Evolutionary conservation across 2,888 invertebrate genomes (phyloP).

Genomic region (Oegoconia quadripuncta): DNA sequence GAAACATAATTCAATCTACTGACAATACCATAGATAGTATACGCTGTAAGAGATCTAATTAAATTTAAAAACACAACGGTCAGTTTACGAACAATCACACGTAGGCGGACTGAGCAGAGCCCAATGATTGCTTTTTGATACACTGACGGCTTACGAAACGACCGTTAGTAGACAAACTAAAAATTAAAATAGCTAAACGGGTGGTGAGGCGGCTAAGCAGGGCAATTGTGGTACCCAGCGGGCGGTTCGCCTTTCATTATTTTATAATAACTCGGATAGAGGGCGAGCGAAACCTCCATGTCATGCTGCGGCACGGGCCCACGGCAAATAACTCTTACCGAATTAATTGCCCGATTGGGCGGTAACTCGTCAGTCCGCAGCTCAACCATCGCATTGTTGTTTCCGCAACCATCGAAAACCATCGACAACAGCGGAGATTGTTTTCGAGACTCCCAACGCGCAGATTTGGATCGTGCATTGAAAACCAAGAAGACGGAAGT

Average conservation of each 20-base stretch:
- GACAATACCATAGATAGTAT: neutral
- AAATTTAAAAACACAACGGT: slow-evolving; percentile 17
- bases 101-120: slow-evolving; percentile 54
- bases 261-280: slow-evolving; percentile 74
- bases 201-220: slow-evolving; percentile 71
- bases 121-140: slow-evolving; percentile 47
- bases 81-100: slow-evolving; percentile 20
- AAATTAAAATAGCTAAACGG: slow-evolving; percentile 78
- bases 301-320: slow-evolving; percentile 59
- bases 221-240: slow-evolving; percentile 75
- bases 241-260: slow-evolving; percentile 76
- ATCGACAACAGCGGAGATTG: slow-evolving; percentile 19
- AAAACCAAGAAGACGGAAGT: slow-evolving; percentile 1
- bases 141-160: slow-evolving; percentile 54
- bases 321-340: slow-evolving; percentile 64
- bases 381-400: slow-evolving; percentile 12
- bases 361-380: slow-evolving; percentile 59
- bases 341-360: slow-evolving; percentile 74
- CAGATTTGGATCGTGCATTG: slow-evolving; percentile 2
- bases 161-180: slow-evolving; percentile 77
- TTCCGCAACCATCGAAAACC: slow-evolving; percentile 1
- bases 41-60: slow-evolving; percentile 9
- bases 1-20: neutral
- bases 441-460: slow-evolving; percentile 20
- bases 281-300: slow-evolving; percentile 61